Base-by-base conservation (phyloP, 1,140 invertebrate species). In the Cecropterus lyciades region DNA sequence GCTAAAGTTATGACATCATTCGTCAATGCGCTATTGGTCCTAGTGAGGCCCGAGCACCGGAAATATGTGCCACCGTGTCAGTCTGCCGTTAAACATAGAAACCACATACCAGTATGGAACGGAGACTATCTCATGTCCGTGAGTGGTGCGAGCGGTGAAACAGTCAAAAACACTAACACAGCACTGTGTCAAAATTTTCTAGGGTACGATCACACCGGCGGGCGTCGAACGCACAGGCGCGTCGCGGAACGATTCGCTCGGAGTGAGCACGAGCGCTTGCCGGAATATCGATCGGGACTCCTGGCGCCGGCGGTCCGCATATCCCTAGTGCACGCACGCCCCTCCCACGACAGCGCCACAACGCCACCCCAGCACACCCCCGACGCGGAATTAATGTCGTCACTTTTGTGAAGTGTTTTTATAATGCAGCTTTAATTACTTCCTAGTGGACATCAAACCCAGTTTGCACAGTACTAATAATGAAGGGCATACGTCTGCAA, bases 221-320 rank as follows among this genome's bases (percentile, higher is more conserved):
- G 56, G 40, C 49, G 57, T 62, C 59, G 62, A 65, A 70, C 74
- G 78, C 76, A 80, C 75, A 73, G 72, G 75, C 79, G 80, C 82
- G 75, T 75, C 83, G 75, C 79, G 77, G 77, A 78, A 77, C 79
- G 67, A 65, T 79, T 75, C 72, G 48, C 65, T 57, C 81, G 59
- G 77, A 80, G 67, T 80, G 75, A 77, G 69, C 72, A 53, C 17
- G 42, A 42, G 45, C 59, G 73, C 65, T 71, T 56, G 75, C 70
- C 67, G 73, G 72, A 70, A 70, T 87, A 89, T 89, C 81, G 87
- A 89, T 89, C 85, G 75, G 62, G 64, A 72, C 76, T 80, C 85
- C 86, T 76, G 89, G 89, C 89, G 89, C 87, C 89, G 86, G 66
- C 82, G 75, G 72, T 80, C 85, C 84, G 88, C 82, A 89, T 88